Evolutionary conservation across 2,888 invertebrate species (phyloP).

Genomic region (Pandemis corylana): DNA sequence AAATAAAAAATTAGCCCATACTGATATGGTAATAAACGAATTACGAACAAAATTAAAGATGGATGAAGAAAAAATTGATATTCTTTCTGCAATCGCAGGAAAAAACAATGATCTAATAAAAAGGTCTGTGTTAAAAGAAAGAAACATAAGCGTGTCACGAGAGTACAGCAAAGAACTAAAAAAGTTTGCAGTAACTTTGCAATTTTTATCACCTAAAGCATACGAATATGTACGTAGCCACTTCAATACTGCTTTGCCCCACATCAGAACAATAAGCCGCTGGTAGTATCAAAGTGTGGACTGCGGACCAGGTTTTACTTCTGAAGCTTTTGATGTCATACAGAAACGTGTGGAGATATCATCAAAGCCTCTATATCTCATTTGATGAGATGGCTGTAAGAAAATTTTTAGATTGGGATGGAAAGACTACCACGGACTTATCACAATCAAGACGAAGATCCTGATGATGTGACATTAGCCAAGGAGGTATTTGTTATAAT

Average conservation of each 20-base stretch:
- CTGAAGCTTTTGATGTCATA: no score
- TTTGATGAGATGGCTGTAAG: no score
- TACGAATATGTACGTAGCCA: neutral
- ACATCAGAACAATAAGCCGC: neutral
- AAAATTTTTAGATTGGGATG: no score
- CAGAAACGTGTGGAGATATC: no score
- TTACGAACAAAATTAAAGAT: neutral
- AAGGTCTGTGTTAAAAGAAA: neutral
- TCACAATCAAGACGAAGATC: no score
- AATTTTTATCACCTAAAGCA: neutral
- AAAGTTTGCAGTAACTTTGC: neutral
- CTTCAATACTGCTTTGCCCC: neutral
- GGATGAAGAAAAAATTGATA: neutral
- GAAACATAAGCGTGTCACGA: neutral
- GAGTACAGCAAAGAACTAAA: neutral
- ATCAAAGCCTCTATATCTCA: no score
- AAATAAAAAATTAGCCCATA: no score
- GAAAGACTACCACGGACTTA: no score
- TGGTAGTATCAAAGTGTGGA: neutral
- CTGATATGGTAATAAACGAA: no score
- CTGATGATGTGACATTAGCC: no score
- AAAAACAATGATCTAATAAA: neutral
- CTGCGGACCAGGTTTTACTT: neutral
- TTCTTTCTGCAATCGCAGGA: neutral
- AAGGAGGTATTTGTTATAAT: no score